A percentile compares a stretch with the other conserved stretches of the same genome.
phyloP scores from a whole-genome alignment of 2,797 vertebrate species.

The Phyllotis vaccarum region DNA sequence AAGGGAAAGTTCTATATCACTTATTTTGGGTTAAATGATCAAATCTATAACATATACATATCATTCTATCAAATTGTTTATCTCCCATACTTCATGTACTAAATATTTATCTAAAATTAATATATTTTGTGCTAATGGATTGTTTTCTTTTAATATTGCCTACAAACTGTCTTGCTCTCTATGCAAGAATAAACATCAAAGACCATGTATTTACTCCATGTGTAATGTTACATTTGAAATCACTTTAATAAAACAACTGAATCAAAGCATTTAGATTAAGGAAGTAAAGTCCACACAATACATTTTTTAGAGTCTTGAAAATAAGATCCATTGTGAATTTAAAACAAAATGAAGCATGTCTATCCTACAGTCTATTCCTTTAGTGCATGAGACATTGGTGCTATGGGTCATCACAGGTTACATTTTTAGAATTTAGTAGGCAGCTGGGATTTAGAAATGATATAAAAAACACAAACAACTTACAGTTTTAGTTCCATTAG shows the following conservation, averaged over 20 bases:
- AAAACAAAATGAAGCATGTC: background rate
- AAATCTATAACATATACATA: background rate
- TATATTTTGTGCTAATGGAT: background rate
- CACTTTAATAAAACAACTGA: constrained; percentile 69
- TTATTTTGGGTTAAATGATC: background rate
- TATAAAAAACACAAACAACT: constrained; percentile 22
- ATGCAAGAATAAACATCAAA: constrained; percentile 28
- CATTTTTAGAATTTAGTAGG: constrained; percentile 18
- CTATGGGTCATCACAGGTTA: background rate
- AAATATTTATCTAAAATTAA: constrained; percentile 28
- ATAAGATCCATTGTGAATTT: constrained; percentile 64
- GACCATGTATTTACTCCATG: constrained; percentile 33
- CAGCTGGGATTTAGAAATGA: constrained; percentile 5
- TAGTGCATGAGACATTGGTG: background rate
- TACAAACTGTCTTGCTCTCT: background rate
- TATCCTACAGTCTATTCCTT: background rate
- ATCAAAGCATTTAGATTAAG: constrained; percentile 61
- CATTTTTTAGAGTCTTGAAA: constrained; percentile 57
- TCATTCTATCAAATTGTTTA: background rate
- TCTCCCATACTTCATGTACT: background rate
- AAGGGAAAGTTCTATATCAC: background rate
- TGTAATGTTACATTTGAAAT: constrained; percentile 30
- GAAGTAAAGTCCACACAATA: constrained; percentile 7
- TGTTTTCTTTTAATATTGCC: background rate
- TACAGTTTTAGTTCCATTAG: constrained; percentile 10